Base-by-base conservation (phyloP, 1,140 invertebrate genomes). In the Bursaphelenchus mucronatus region DNA sequence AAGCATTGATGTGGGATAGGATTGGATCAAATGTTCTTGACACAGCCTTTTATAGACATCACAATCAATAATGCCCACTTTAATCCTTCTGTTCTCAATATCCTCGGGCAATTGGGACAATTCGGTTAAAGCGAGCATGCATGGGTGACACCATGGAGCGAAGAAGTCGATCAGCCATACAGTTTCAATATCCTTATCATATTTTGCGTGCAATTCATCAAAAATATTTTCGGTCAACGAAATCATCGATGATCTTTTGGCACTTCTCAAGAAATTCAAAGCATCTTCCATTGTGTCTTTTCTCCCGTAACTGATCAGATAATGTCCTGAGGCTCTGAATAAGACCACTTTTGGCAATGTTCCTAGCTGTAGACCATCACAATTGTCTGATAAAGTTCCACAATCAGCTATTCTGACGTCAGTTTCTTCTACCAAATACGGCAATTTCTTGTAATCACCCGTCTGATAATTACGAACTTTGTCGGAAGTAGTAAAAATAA, bases 81-180 rank as follows among this genome's bases (percentile, higher is more conserved):
- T 84, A 10, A 81, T 44, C 30, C 13, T 17, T 39, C 40, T 46
- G 17, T 64, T 73, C 4, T 63, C 64, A 8, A 75, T n/a, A 15
- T 66, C 49, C 15, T 74, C 83, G 47, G 88, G 87, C 5, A 88
- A 87, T 82, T 87, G 88, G 9, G 89, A 82, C 52, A 90, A 83
- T 82, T 89, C 88, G 45, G 88, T 87, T 11, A 90, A 81, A 58
- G 90, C 82, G 63, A 84, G 83, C 82, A 89, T 86, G 77, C 89
- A 91, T 0, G 89, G 89, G n/a, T 89, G 89, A 82, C 89, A 91
- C 88, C 89, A 71, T 10, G 89, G 89, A 5, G 89, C 88, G 82
- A 88, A 90, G 84, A 89, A 90, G 75, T 90, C 89, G 39, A 90
- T 84, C 74, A 90, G 87, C 88, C 87, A 89, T 1, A 85, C 82